phyloP scores from a whole-genome alignment of 2,797 vertebrate species.

The Melopsittacus undulatus region DNA sequence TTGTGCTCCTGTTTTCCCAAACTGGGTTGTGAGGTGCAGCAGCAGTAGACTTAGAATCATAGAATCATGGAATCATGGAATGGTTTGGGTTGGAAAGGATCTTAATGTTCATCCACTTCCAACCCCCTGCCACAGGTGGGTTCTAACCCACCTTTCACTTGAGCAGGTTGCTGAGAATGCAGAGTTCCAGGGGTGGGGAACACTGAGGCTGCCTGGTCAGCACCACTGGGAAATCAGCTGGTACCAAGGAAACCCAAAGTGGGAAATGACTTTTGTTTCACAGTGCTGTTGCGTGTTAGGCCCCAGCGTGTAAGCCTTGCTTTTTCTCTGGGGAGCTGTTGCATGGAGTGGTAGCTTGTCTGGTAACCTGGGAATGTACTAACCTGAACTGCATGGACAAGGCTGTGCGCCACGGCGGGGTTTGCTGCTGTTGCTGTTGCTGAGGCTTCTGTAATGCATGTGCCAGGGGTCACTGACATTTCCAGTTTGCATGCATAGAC shows the following conservation, averaged over 20 bases:
- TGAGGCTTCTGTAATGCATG: background rate
- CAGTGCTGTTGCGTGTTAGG: background rate
- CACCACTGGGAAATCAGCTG: fast-evolving
- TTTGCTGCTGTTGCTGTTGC: constrained; percentile 63
- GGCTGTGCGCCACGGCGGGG: background rate
- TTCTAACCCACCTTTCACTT: background rate
- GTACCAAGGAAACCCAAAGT: background rate
- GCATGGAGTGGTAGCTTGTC: background rate
- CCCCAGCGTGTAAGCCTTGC: background rate
- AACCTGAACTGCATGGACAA: constrained; percentile 35
- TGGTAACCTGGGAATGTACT: constrained; percentile 66
- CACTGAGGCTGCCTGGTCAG: background rate
- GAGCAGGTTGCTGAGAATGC: background rate
- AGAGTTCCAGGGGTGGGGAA: background rate
- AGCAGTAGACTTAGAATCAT: background rate
- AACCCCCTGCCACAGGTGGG: background rate
- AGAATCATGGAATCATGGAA: background rate
- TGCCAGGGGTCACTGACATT: background rate
- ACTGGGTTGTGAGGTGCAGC: background rate
- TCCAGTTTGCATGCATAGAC: background rate
- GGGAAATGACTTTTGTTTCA: background rate
- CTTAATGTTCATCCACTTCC: background rate
- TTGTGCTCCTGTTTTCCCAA: fast-evolving
- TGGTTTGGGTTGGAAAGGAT: background rate
- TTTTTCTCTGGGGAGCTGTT: background rate